Conservation (phyloP, 2,797 vertebrate genomes). For the Onychomys arenicola region DNA sequence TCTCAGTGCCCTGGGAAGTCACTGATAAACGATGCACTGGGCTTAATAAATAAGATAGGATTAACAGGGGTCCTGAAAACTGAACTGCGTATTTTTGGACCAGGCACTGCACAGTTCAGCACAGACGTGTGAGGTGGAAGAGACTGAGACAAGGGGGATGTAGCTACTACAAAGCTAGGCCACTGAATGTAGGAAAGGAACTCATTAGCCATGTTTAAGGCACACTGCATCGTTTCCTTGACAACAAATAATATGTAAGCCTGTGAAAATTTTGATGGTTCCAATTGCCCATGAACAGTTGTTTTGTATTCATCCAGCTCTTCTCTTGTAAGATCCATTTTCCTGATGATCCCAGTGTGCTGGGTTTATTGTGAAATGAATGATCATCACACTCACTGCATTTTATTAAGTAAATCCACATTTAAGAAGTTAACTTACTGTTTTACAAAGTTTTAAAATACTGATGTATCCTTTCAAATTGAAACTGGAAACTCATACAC, state of each 20-base stretch:
- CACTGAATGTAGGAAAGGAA: background rate
- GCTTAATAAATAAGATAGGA: constrained; percentile 46
- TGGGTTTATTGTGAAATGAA: background rate
- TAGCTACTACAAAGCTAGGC: background rate
- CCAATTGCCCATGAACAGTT: background rate
- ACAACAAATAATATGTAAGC: background rate
- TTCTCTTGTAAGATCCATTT: background rate
- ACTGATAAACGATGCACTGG: constrained; percentile 35
- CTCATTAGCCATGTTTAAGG: background rate
- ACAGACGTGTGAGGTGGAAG: background rate
- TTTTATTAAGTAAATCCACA: background rate
- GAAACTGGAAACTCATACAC: background rate
- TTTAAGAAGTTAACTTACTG: background rate
- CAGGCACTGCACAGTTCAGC: background rate
- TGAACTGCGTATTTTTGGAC: background rate
- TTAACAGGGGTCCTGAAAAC: constrained; percentile 35
- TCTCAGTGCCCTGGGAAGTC: background rate
- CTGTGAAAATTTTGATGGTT: background rate
- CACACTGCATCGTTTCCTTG: background rate
- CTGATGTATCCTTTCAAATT: background rate
- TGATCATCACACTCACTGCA: background rate
- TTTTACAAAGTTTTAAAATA: constrained; percentile 8
- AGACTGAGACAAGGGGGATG: background rate
- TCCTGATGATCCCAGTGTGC: background rate
- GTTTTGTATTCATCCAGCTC: background rate